These are phyloP conservation scores for Halcyon badia DNA, from an alignment of 2,797 vertebrate species.

Conservation along the genomic window DNA sequence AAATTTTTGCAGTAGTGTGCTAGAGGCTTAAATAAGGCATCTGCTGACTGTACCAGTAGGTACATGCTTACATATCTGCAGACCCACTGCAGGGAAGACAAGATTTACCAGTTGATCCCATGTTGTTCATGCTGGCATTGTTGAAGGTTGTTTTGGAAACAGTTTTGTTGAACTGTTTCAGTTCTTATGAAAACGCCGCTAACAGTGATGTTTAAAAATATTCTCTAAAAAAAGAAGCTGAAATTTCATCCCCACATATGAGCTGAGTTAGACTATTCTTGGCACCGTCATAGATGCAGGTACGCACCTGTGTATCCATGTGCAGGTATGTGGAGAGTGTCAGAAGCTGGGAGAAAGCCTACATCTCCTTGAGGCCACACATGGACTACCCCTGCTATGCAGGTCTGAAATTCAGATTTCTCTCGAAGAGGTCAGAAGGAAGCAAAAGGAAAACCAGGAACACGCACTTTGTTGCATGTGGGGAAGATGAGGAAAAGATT, in stretches of 20 bases:
- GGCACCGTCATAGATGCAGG: neutral
- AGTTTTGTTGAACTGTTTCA: neutral
- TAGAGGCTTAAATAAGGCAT: neutral
- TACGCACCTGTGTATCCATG: accelerated
- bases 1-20: neutral
- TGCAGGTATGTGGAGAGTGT: neutral
- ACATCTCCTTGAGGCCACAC: neutral
- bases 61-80: neutral
- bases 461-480: neutral
- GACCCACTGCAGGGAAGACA: neutral
- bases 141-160: neutral
- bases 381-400: neutral
- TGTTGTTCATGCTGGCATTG: neutral
- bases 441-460: neutral
- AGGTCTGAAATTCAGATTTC: neutral
- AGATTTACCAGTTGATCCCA: neutral
- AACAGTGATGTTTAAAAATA: neutral
- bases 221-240: neutral
- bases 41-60: neutral
- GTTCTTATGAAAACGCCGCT: neutral
- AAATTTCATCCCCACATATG: neutral
- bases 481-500: neutral
- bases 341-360: neutral
- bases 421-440: neutral
- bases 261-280: neutral